phyloP scores from a whole-genome alignment of 2,888 invertebrate species.

The Meloe dianella region DNA sequence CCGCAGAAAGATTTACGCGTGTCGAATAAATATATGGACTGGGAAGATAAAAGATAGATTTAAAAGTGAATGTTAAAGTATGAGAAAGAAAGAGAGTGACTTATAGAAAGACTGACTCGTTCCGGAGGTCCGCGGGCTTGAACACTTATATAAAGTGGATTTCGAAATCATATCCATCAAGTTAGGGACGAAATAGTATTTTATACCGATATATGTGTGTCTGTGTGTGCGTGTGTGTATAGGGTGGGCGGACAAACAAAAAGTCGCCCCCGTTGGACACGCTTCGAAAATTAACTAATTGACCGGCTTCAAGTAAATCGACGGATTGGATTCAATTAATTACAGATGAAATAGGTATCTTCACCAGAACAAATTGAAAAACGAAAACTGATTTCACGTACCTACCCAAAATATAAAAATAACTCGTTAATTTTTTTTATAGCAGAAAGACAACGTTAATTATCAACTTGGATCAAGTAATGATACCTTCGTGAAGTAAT shows the following conservation, averaged over 20 bases:
- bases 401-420: not conserved
- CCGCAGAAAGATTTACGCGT: constrained; percentile 53
- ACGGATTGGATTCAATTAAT: not conserved
- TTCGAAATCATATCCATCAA: constrained; percentile 57
- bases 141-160: constrained; percentile 57
- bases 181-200: constrained; percentile 21
- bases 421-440: not conserved
- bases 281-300: constrained; percentile 5
- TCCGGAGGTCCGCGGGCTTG: constrained; percentile 37
- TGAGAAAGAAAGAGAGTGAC: not conserved
- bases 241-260: constrained; percentile 8
- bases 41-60: not conserved
- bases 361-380: not conserved
- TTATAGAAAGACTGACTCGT: constrained; percentile 35
- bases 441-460: not conserved
- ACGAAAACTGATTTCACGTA: not conserved
- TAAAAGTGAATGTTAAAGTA: not conserved
- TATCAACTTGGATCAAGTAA: not conserved
- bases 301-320: constrained; percentile 2
- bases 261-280: not conserved
- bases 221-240: not conserved
- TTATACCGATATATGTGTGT: not conserved
- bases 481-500: not conserved
- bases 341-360: not conserved
- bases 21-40: constrained; percentile 47